Base-by-base conservation (phyloP, 2,113 vertebrate genomes). In the Piaya cayana region DNA sequence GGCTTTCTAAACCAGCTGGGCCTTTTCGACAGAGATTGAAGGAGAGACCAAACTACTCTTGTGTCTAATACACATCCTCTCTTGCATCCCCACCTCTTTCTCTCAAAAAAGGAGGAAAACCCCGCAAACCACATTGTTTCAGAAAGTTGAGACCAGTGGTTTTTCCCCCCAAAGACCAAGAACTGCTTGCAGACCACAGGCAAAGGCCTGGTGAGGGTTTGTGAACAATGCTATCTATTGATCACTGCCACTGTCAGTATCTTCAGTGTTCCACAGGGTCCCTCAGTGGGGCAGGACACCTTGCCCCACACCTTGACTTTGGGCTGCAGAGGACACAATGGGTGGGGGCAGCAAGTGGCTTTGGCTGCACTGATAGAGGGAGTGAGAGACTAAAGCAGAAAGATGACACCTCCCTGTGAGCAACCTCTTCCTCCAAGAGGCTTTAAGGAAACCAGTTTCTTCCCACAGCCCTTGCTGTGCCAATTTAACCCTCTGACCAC, bases 391-490 rank as follows among this genome's bases (percentile, higher is more conserved):
- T 15, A 53, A 69, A 71, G 13, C 45, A 84, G 36, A 49, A 93
- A 49, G 0, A 0, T 32, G 19, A 13, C 2, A 2, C 32, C 8
- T 89, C 37, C 20, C 16, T 39, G 11, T 26, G 32, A 65, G 72
- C 34, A 71, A 19, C 60, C 47, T 64, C 49, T 49, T 27, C 36
- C 14, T 82, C 12, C 23, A 32, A 30, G 30, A 77, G 55, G 8
- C 23, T 68, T 68, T 25, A 63, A 69, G 39, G 30, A 75, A 3
- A 7, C 23, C 13, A n/a, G 5, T 37, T 19, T 80, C 19, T 72
- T 69, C 21, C 53, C 65, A 50, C 12, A 64, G 53, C 18, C 47
- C 23, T 68, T 56, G 21, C 20, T 56, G 29, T 25, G 21, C 55
- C 52, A 47, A 17, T 11, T 69, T 11, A 67, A 21, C 43, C 27